These are phyloP conservation scores for Eueremaeus valkanovi DNA, from an alignment of 2,888 invertebrate species.

Conservation along the genomic window DNA sequence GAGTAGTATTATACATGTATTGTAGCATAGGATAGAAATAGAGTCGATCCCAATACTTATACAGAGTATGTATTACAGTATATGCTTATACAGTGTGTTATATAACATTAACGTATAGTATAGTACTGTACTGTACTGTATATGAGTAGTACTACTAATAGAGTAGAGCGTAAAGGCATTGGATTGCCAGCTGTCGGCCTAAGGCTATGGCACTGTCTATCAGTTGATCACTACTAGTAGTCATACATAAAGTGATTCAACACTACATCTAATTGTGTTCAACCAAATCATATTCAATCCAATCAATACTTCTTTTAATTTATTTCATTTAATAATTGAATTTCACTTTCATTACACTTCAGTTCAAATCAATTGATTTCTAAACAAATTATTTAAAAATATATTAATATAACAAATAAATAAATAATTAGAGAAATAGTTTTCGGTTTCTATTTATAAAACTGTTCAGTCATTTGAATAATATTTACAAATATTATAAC, in stretches of 20 bases:
- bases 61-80: neutral
- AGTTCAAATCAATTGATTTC: too few species aligned
- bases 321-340: too few species aligned
- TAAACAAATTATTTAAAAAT: too few species aligned
- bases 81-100: neutral
- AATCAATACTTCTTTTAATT: neutral
- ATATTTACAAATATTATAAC: too few species aligned
- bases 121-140: neutral
- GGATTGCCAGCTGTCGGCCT: slow-evolving; percentile 35
- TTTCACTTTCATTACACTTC: too few species aligned
- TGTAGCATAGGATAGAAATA: neutral
- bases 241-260: neutral
- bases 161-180: neutral
- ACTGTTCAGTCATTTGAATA: too few species aligned
- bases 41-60: neutral
- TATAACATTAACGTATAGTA: neutral
- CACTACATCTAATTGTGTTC: neutral
- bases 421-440: too few species aligned
- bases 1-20: neutral
- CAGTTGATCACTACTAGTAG: neutral
- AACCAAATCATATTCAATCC: neutral
- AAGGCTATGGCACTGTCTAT: slow-evolving; percentile 8
- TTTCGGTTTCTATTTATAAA: too few species aligned
- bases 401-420: too few species aligned
- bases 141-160: neutral